Evolutionary conservation across 2,888 invertebrate genomes (phyloP).

Genomic region (Habrosyne pyritoides): DNA sequence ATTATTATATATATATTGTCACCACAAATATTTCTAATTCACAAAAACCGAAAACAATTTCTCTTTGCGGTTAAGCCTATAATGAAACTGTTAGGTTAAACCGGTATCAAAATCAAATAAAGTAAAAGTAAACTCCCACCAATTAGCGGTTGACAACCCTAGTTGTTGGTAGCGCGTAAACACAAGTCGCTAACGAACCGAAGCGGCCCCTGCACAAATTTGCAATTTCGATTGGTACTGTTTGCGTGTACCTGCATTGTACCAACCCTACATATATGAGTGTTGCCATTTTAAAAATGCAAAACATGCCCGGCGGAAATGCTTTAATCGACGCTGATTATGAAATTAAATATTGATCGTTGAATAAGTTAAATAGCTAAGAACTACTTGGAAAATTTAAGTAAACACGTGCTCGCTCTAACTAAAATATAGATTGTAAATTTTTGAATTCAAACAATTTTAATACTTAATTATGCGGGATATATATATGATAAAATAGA

Average conservation of each 20-base stretch:
- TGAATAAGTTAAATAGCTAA: neutral
- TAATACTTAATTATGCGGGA: no score
- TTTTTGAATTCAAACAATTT: no score
- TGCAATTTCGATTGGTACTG: slow-evolving; percentile 81
- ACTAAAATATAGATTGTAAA: no score
- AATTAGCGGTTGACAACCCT: slow-evolving; percentile 77
- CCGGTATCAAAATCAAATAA: slow-evolving; percentile 43
- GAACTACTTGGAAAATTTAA: neutral
- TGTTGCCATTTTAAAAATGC: slow-evolving; percentile 52
- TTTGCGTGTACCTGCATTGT: slow-evolving; percentile 66
- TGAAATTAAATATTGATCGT: slow-evolving; percentile 23
- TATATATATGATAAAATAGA: no score
- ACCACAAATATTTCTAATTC: neutral
- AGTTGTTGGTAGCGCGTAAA: slow-evolving; percentile 75
- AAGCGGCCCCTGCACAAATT: slow-evolving; percentile 80
- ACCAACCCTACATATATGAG: slow-evolving; percentile 37
- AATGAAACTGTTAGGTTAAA: slow-evolving; percentile 13
- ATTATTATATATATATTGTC: no score
- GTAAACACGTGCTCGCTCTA: no score
- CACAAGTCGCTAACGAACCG: slow-evolving; percentile 83
- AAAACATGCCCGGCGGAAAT: slow-evolving; percentile 32
- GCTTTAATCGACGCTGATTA: slow-evolving; percentile 32
- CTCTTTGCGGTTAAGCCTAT: neutral
- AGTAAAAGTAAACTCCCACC: slow-evolving; percentile 64
- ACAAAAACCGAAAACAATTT: neutral